phyloP scores from a whole-genome alignment of 2,888 invertebrate species.

The Patella depressa region DNA sequence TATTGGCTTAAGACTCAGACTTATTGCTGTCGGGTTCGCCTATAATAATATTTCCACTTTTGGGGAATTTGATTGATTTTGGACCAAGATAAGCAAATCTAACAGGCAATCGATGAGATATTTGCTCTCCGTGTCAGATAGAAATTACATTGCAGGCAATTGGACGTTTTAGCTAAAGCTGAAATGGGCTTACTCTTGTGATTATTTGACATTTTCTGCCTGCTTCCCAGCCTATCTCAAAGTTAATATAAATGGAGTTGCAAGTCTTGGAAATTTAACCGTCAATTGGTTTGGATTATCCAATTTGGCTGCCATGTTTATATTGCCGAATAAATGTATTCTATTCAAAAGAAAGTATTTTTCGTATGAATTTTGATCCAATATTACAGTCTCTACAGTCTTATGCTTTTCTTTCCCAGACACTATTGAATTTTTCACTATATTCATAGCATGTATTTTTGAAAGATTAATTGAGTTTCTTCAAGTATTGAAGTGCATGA shows the following conservation, averaged over 20 bases:
- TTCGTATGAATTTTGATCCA: no score
- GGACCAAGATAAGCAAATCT: conserved; percentile 9
- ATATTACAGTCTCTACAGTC: no score
- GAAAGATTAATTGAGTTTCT: no score
- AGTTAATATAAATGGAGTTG: conserved; percentile 3
- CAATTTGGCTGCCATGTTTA: conserved; percentile 16
- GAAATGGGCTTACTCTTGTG: neutral
- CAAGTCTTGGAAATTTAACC: conserved; percentile 18
- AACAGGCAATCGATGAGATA: conserved; percentile 28
- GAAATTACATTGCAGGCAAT: conserved; percentile 24
- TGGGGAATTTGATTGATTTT: conserved; percentile 20
- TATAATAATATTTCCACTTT: conserved; percentile 7
- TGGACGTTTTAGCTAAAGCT: conserved; percentile 7
- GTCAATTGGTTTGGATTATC: conserved; percentile 23
- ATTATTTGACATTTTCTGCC: conserved; percentile 7
- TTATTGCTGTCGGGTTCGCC: neutral
- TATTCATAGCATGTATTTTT: no score
- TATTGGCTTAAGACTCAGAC: no score
- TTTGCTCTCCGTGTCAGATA: conserved; percentile 30
- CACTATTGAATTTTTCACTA: no score
- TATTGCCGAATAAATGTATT: no score
- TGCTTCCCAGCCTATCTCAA: neutral
- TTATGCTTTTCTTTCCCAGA: no score
- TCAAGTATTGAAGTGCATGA: no score
- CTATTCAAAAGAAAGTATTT: no score